Base-by-base conservation (phyloP, 2,888 invertebrate species). In the Lasioglossum villosulum region DNA sequence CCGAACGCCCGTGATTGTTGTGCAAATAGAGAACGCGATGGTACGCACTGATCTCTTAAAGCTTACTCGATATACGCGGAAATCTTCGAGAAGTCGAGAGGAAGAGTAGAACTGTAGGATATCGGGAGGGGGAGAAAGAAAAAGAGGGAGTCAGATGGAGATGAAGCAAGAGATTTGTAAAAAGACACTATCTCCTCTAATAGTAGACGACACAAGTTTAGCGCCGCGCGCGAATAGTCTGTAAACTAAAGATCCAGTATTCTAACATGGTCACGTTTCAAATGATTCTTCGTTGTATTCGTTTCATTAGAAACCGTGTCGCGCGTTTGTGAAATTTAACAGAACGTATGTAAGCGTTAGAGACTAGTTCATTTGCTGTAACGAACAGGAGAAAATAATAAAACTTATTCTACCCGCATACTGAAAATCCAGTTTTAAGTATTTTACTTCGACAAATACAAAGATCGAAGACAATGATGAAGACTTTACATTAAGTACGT, bases 11-110 rank as follows among this genome's bases (percentile, higher is more conserved):
- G 34, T 34, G 27, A 63, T 68, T 30, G 5, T 77, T 45, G 59
- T 52, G 42, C 14, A 30, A 85, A 77, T 63, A 80, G 45, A 77
- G 39, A 79, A 79, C 56, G 75, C 76, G 56, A 83, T 39, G 71
- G 59, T 30, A 78, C 75, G 39, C 72, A 68, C 73, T 73, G 34
- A 34, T 68, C 59, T 78, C 73, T 52, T 52, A 23, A 56, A 72
- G 45, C 66, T 75, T 56, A 78, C 78, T 83, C 45, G 75, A 76
- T 83, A 75, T 83, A 79, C 52, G 63, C 78, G 84, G 78, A 83
- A 79, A 85, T 85, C 68, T 83, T 85, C 78, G 84, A 79, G 84
- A 85, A 72, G 84, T 85, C 73, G 68, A 79, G 76, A 86, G 85
- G 84, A 86, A 80, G 84, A 86, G 84, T 63, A 86, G 71, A 84